A percentile compares a stretch with the other conserved stretches of the same genome.
phyloP scores from a whole-genome alignment of 2,113 vertebrate genomes.

The Toxotes jaculatrix region DNA sequence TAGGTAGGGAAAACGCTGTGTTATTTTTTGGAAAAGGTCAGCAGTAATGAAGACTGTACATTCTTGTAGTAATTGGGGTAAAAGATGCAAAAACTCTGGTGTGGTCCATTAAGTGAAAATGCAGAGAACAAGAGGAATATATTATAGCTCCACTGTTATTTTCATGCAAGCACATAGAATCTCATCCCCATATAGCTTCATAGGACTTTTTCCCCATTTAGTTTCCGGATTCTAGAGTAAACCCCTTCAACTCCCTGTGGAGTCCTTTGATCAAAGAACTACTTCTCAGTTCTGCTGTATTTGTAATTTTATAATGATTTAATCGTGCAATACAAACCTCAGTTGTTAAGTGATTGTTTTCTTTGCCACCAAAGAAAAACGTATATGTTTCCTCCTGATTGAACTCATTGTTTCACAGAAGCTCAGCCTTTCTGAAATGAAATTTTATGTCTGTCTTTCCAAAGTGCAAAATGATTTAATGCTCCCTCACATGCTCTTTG shows the following conservation, averaged over 20 bases:
- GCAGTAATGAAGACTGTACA: conserved; percentile 55
- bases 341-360: conserved; percentile 25
- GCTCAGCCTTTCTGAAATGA: conserved; percentile 8
- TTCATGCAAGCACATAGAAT: neutral
- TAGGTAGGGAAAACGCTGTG: conserved; percentile 16
- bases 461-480: conserved; percentile 31
- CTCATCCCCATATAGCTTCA: neutral
- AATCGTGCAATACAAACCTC: conserved; percentile 10
- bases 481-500: neutral
- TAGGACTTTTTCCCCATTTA: conserved; percentile 17
- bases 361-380: neutral
- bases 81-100: conserved; percentile 50
- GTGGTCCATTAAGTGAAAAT: conserved; percentile 42
- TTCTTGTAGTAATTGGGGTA: conserved; percentile 65
- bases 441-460: conserved; percentile 20
- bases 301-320: conserved; percentile 3
- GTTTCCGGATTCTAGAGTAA: neutral
- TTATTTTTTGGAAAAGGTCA: conserved; percentile 66
- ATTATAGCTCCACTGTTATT: conserved; percentile 22
- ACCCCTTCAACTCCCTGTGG: neutral
- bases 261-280: neutral
- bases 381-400: neutral
- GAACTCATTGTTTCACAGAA: conserved; percentile 25
- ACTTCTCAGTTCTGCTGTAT: neutral
- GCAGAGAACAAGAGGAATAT: conserved; percentile 46